Conservation (phyloP, 2,113 vertebrate genomes). For the Eublepharis macularius region DNA sequence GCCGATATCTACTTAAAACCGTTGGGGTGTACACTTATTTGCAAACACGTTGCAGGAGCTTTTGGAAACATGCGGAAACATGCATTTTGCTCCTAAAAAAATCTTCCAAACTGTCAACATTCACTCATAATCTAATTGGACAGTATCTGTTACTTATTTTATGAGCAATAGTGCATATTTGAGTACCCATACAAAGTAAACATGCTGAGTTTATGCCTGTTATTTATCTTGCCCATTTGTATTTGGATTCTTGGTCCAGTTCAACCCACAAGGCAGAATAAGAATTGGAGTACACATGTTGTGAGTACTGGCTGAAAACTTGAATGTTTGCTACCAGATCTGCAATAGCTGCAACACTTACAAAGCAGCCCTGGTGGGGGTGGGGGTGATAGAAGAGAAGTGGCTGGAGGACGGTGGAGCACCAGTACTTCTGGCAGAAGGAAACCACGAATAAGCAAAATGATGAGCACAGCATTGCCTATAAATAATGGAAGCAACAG, state of each 20-base stretch:
- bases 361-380: not conserved
- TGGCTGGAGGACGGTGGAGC: not conserved
- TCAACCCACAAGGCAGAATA: constrained; percentile 16
- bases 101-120: constrained; percentile 27
- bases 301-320: not conserved
- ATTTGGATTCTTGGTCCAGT: constrained; percentile 60
- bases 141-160: constrained; percentile 42
- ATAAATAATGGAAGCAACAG: not conserved
- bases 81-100: constrained; percentile 1
- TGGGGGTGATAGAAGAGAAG: not conserved
- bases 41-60: constrained; percentile 36
- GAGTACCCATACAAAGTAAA: constrained; percentile 31
- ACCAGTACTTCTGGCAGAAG: not conserved
- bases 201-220: constrained; percentile 30
- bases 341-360: not conserved
- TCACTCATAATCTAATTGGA: constrained; percentile 39
- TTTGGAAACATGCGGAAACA: constrained; percentile 13
- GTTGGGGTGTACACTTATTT: constrained; percentile 17
- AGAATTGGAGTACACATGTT: not conserved
- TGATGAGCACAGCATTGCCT: not conserved
- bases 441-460: not conserved
- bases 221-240: constrained; percentile 37
- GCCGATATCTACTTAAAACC: not conserved
- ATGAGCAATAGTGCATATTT: constrained; percentile 42
- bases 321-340: not conserved